Conservation (phyloP, 2,113 vertebrate species). For the Dipodomys ordii region DNA sequence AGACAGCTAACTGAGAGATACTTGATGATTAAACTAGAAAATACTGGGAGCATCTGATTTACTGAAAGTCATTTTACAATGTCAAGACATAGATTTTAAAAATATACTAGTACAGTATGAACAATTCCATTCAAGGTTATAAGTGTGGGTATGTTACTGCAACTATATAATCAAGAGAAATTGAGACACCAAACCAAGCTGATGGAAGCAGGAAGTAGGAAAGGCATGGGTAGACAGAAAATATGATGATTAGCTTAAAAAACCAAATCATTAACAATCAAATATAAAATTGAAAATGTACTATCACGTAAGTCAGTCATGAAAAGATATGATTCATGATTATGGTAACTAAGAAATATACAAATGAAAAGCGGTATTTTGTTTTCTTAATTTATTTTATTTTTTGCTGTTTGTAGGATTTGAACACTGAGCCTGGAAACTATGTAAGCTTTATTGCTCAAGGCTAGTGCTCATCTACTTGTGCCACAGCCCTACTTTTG, state of each 20-base stretch:
- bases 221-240: background rate
- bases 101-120: background rate
- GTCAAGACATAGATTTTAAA: background rate
- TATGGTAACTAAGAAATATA: background rate
- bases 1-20: background rate
- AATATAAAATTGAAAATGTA: background rate
- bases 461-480: too few species aligned
- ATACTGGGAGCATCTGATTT: background rate
- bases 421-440: too few species aligned
- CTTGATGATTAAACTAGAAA: background rate
- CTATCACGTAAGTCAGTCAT: background rate
- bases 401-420: too few species aligned
- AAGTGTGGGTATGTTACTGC: background rate
- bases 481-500: too few species aligned
- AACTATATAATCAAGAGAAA: background rate
- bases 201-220: background rate
- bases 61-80: background rate
- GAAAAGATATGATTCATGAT: background rate
- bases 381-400: too few species aligned
- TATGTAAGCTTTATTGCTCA: too few species aligned
- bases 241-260: background rate
- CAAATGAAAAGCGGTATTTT: background rate
- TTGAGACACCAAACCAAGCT: background rate
- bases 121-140: background rate
- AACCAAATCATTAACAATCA: background rate